Evolutionary conservation across 2,888 invertebrate genomes (phyloP).

Genomic region (Seira ritae): DNA sequence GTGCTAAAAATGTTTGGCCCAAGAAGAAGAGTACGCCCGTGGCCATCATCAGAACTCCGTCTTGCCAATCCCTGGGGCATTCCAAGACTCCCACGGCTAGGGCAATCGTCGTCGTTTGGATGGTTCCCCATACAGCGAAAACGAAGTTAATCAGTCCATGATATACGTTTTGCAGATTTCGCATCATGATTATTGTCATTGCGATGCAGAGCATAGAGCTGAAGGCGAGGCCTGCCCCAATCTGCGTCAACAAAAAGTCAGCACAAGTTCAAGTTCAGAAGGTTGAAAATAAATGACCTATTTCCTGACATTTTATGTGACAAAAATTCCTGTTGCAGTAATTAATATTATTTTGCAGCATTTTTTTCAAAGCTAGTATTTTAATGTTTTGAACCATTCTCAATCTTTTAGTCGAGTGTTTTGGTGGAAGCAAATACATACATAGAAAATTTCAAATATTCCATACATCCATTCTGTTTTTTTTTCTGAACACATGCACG

Average conservation of each 20-base stretch:
- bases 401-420: too few species aligned
- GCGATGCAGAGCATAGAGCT: conserved; percentile 57
- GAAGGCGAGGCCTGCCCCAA: conserved; percentile 62
- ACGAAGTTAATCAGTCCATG: conserved; percentile 57
- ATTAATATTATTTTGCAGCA: too few species aligned
- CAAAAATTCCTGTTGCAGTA: too few species aligned
- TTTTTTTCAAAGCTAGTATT: too few species aligned
- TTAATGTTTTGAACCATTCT: too few species aligned
- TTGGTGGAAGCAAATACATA: too few species aligned
- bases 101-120: conserved; percentile 48
- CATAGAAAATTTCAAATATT: too few species aligned
- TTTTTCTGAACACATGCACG: too few species aligned
- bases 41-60: conserved; percentile 41
- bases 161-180: conserved; percentile 58
- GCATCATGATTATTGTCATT: conserved; percentile 54
- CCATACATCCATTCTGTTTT: too few species aligned
- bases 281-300: too few species aligned
- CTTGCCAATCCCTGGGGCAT: conserved; percentile 32
- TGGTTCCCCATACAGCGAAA: conserved; percentile 51
- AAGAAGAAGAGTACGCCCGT: conserved; percentile 56
- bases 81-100: conserved; percentile 46
- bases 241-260: conserved; percentile 32
- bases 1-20: conserved; percentile 57
- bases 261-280: too few species aligned
- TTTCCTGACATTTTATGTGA: too few species aligned